Evolutionary conservation across 2,888 invertebrate species (phyloP).

Genomic region (Emmelina monodactyla): DNA sequence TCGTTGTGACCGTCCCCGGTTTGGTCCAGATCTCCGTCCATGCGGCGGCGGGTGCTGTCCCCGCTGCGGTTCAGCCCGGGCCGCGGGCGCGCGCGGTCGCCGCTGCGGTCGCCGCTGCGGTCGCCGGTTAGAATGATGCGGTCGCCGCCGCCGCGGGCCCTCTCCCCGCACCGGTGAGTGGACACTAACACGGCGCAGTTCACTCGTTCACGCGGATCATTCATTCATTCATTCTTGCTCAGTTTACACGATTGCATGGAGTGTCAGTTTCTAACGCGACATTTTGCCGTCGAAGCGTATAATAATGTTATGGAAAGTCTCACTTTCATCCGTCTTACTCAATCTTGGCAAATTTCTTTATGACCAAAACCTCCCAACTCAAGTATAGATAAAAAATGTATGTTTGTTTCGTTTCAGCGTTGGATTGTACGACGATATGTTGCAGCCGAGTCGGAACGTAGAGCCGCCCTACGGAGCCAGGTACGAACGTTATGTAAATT

Average conservation of each 20-base stretch:
- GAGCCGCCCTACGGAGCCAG: slow-evolving; percentile 61
- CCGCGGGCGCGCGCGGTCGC: slow-evolving; percentile 31
- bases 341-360: too few relatives aligned
- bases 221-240: too few relatives aligned
- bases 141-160: slow-evolving; percentile 32
- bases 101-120: slow-evolving; percentile 17
- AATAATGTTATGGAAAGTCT: too few relatives aligned
- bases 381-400: too few relatives aligned
- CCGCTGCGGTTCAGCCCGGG: slow-evolving; percentile 54
- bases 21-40: slow-evolving; percentile 41
- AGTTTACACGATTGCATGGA: too few relatives aligned
- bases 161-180: slow-evolving; percentile 41
- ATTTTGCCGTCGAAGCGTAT: too few relatives aligned
- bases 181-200: too few relatives aligned
- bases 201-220: too few relatives aligned
- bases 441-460: slow-evolving; percentile 55
- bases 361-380: too few relatives aligned
- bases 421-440: slow-evolving; percentile 59
- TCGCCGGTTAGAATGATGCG: slow-evolving; percentile 21
- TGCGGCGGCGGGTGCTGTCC: slow-evolving; percentile 55
- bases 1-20: too few relatives aligned
- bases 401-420: slow-evolving; percentile 29
- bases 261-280: too few relatives aligned
- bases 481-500: slow-evolving; percentile 56
- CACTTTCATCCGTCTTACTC: too few relatives aligned